Evolutionary conservation across 1,140 invertebrate species (phyloP).

Genomic region (Brachionus asplanchnoidis): DNA sequence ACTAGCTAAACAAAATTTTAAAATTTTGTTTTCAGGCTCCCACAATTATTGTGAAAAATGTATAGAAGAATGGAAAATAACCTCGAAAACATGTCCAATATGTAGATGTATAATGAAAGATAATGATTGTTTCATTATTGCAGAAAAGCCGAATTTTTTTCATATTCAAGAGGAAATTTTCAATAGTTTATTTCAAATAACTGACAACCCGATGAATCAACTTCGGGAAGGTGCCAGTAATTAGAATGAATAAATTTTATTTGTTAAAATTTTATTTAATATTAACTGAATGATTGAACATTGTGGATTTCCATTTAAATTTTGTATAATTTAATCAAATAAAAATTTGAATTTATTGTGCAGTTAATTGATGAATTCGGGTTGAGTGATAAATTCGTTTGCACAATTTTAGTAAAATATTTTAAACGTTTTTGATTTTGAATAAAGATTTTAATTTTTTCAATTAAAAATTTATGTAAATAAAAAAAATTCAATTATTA

Average conservation of each 20-base stretch:
- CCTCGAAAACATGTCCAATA: constrained; percentile 37
- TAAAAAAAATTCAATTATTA: not conserved
- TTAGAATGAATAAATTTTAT: not conserved
- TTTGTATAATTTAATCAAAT: not conserved
- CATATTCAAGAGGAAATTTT: constrained; percentile 37
- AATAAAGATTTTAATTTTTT: not conserved
- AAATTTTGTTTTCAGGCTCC: not conserved
- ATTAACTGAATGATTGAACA: not conserved
- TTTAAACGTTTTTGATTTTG: not conserved
- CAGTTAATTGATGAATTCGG: not conserved
- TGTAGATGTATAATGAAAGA: constrained; percentile 33
- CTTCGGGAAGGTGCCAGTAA: not conserved
- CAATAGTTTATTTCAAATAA: constrained; percentile 36
- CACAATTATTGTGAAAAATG: constrained; percentile 40
- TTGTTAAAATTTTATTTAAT: not conserved
- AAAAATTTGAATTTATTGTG: not conserved
- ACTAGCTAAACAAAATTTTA: not conserved
- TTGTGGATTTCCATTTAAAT: not conserved
- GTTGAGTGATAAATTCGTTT: not conserved
- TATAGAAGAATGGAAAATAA: constrained; percentile 41
- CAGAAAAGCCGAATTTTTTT: constrained; percentile 34
- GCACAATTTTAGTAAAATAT: not conserved
- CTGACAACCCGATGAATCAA: not conserved
- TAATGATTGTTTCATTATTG: constrained; percentile 35
- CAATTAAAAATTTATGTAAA: not conserved